A percentile compares a stretch with the other conserved stretches of the same genome.
Evolutionary conservation across 2,113 vertebrate genomes (phyloP).

Genomic region (Phylloscopus trochiloides): DNA sequence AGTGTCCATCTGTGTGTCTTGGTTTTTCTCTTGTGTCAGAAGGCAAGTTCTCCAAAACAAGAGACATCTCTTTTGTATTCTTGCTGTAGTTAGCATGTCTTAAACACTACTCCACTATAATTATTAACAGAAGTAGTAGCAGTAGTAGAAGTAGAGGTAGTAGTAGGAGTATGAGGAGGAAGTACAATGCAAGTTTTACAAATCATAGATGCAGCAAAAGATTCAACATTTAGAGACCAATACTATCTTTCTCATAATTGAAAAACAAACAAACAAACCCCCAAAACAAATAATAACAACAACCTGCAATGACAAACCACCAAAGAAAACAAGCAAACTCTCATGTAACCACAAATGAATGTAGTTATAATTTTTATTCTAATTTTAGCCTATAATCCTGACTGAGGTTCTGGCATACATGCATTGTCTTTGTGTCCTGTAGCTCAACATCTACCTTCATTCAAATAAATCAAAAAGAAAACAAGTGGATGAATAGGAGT

Average conservation of each 20-base stretch:
- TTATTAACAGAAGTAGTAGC: neutral
- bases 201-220: neutral
- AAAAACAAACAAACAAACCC: neutral
- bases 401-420: neutral
- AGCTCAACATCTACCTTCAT: neutral
- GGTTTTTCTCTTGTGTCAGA: neutral
- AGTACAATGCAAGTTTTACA: neutral
- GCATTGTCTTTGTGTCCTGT: neutral
- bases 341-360: neutral
- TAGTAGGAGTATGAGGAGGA: neutral
- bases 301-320: neutral
- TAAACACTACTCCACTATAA: neutral
- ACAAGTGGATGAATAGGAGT: neutral
- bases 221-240: neutral
- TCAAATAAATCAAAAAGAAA: neutral
- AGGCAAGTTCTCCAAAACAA: neutral
- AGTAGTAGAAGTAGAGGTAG: neutral
- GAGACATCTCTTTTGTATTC: neutral
- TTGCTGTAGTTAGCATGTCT: neutral
- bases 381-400: neutral
- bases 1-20: neutral
- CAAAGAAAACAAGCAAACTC: neutral
- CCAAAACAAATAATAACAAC: neutral
- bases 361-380: neutral
- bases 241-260: neutral